Evolutionary conservation across 53 echinoderm and acorn worm genomes (phyloP).

Genomic region (Astropecten irregularis): DNA sequence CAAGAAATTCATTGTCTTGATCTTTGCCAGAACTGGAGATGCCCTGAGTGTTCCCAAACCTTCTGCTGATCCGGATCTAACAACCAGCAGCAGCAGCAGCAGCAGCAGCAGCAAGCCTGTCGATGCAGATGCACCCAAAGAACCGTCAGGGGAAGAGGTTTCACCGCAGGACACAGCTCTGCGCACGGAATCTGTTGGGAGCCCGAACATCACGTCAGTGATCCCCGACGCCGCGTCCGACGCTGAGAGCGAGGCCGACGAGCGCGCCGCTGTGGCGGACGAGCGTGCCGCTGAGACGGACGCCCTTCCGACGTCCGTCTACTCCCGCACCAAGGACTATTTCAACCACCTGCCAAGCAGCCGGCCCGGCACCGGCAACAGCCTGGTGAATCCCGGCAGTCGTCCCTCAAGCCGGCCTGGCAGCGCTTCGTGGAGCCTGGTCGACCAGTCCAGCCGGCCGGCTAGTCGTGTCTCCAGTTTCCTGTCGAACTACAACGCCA

Average conservation of each 20-base stretch:
- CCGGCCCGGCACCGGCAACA: constrained; percentile 13
- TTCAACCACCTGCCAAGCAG: not conserved
- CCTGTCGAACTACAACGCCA: not conserved
- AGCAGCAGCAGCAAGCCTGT: too few species aligned
- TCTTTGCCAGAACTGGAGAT: too few species aligned
- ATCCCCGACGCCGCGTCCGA: constrained; percentile 17
- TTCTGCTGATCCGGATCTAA: too few species aligned
- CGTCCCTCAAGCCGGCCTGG: constrained; percentile 37
- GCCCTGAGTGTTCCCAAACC: too few species aligned
- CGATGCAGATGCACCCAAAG: too few species aligned
- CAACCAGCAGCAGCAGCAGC: too few species aligned
- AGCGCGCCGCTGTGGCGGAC: constrained; percentile 18
- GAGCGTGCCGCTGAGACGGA: not conserved
- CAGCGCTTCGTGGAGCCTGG: not conserved
- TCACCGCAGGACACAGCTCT: too few species aligned
- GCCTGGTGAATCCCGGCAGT: constrained; percentile 34
- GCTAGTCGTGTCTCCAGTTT: constrained; percentile 29
- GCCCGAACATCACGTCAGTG: too few species aligned
- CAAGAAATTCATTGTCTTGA: too few species aligned
- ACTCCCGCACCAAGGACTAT: constrained; percentile 18
- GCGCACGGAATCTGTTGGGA: too few species aligned
- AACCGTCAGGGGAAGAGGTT: too few species aligned
- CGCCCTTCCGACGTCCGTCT: not conserved
- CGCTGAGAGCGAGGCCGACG: constrained; percentile 21
- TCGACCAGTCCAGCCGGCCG: constrained; percentile 41